Conservation (phyloP, 1,140 invertebrate genomes). For the Bathynomus jamesi region DNA sequence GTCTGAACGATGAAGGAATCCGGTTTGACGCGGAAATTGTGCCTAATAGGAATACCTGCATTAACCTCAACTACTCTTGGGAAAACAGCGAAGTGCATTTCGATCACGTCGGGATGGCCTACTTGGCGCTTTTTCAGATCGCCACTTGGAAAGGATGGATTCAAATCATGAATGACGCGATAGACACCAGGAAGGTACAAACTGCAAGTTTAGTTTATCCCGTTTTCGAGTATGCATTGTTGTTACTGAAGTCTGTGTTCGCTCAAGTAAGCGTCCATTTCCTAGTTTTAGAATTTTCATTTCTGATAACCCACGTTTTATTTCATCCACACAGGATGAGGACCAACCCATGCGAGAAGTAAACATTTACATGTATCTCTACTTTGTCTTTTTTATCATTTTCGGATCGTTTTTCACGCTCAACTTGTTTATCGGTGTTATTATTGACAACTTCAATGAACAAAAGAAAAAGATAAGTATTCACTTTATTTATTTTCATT, state of each 20-base stretch:
- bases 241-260: no score
- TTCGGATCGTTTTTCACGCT: slow-evolving; percentile 96
- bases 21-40: slow-evolving; percentile 17
- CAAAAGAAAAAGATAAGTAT: slow-evolving; percentile 89
- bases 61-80: slow-evolving; percentile 73
- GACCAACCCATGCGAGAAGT: slow-evolving; percentile 88
- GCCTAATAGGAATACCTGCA: slow-evolving; percentile 12
- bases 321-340: slow-evolving; percentile 55
- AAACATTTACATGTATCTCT: slow-evolving; percentile 95
- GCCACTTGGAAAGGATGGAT: slow-evolving; percentile 77
- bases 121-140: slow-evolving; percentile 95
- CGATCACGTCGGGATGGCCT: slow-evolving; percentile 95
- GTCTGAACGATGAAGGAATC: slow-evolving; percentile 15
- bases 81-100: slow-evolving; percentile 96
- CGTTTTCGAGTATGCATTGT: no score
- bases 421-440: slow-evolving; percentile 96
- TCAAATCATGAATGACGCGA: slow-evolving; percentile 91
- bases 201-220: no score
- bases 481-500: background rate
- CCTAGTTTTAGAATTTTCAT: no score
- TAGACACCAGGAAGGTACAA: slow-evolving; percentile 65
- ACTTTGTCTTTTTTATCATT: slow-evolving; percentile 96
- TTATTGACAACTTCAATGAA: slow-evolving; percentile 98
- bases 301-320: no score
- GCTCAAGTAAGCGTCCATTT: no score